These are phyloP conservation scores for Silurus meridionalis DNA, from an alignment of 2,113 vertebrate genomes.

Conservation along the genomic window DNA sequence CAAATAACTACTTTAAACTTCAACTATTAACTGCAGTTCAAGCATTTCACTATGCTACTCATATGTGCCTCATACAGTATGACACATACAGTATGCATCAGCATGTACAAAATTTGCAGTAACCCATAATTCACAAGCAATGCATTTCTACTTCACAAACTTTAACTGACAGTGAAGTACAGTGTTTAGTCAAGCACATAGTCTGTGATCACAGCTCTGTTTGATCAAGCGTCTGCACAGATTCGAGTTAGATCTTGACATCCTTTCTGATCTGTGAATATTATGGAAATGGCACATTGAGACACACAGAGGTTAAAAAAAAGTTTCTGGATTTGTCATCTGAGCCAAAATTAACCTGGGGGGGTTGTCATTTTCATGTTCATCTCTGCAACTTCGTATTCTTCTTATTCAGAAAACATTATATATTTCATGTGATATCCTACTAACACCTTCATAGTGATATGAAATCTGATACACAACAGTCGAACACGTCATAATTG, in stretches of 20 bases:
- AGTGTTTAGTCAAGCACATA: slow-evolving; percentile 17
- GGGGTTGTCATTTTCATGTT: too few relatives aligned
- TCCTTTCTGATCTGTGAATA: slow-evolving; percentile 8
- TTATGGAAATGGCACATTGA: slow-evolving; percentile 10
- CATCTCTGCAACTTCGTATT: too few relatives aligned
- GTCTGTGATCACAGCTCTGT: slow-evolving; percentile 6
- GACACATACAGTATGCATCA: not conserved
- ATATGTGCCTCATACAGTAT: not conserved
- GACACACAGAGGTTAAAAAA: not conserved
- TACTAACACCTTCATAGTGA: too few relatives aligned
- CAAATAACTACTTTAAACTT: too few relatives aligned
- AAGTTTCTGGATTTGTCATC: not conserved
- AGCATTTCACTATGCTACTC: not conserved
- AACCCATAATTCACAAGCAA: not conserved
- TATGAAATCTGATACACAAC: too few relatives aligned
- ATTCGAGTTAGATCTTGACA: not conserved
- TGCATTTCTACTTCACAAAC: not conserved
- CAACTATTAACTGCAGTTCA: not conserved
- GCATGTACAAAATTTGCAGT: not conserved
- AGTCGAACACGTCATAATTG: too few relatives aligned
- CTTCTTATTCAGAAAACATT: too few relatives aligned
- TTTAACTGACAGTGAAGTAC: slow-evolving; percentile 29
- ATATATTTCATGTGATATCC: too few relatives aligned
- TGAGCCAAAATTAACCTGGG: not conserved
- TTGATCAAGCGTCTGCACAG: slow-evolving; percentile 5